Evolutionary conservation across 2,113 vertebrate genomes (phyloP).

Genomic region (Scalopus aquaticus): DNA sequence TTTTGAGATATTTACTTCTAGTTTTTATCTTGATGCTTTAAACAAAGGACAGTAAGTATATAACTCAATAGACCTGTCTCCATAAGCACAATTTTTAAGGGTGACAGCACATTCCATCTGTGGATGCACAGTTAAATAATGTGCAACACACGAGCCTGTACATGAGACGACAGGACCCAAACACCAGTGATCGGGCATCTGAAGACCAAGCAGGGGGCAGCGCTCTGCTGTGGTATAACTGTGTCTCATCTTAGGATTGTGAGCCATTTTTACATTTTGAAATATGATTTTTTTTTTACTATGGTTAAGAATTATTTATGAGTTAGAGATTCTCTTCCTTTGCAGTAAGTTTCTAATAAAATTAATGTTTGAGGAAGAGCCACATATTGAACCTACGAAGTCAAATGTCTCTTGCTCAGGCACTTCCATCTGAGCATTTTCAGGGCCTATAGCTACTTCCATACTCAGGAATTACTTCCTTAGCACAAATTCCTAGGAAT

Average conservation of each 20-base stretch:
- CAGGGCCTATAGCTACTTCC: neutral
- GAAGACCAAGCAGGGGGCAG: neutral
- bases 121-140: neutral
- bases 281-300: neutral
- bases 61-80: neutral
- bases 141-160: neutral
- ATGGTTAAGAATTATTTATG: neutral
- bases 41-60: neutral
- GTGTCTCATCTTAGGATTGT: neutral
- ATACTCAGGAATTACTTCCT: neutral
- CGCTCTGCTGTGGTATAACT: neutral
- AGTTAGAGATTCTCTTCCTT: neutral
- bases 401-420: neutral
- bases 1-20: constrained; percentile 7
- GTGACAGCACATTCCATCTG: neutral
- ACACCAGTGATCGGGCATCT: neutral
- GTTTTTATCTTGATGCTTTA: constrained; percentile 5
- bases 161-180: neutral
- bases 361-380: neutral
- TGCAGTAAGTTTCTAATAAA: neutral
- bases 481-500: neutral
- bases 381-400: neutral
- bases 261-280: neutral
- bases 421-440: neutral
- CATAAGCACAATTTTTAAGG: neutral